Evolutionary conservation across 2,797 vertebrate genomes (phyloP), one percentile per base, ranked within the genome.

Genomic region (Emydoidea blandingii): DNA sequence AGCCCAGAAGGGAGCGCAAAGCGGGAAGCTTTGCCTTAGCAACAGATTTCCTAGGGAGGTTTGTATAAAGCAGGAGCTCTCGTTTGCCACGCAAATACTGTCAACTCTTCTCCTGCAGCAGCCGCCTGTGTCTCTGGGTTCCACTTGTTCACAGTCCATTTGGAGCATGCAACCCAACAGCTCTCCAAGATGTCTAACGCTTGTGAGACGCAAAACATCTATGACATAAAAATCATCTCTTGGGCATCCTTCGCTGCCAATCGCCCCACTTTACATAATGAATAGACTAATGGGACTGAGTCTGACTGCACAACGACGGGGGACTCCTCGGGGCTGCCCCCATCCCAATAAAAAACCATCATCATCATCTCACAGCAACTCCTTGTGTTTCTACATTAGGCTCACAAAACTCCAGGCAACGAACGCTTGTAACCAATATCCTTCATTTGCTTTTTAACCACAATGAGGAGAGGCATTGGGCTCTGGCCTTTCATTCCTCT

Each of bases 381-480:
- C 12, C 68, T 86, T 47, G n/a, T 53, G 81, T 86, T 96, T 90
- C 87, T 82, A 68, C 82, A 37, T 76, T 34, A 86, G 88, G 79
- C 86, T 74, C 79, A 72, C 85, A 57, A 96, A 94, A 97, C 87
- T 94, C 78, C 8, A 82, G 87, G 86, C 96, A 88, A 87, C 49
- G 79, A 91, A 89, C 65, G 89, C 96, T 89, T 92, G 89, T 81
- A 80, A 93, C 34, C 87, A 68, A 84, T 80, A 50, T 54, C 88
- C 31, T 95, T 92, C 76, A 59, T 82, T 95, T 97, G 95, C 87
- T 96, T 96, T 96, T 95, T 93, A 96, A 86, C 95, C 84, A 88
- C 90, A 50, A 6, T 15, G 25, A 87, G 18, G 41, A 47, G 57
- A 74, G 74, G 86, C 86, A 94, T 86, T 92, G 91, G 91, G 88